A percentile compares a stretch with the other conserved stretches of the same genome.
These are phyloP conservation scores for Murina feae DNA, from an alignment of 2,113 vertebrate genomes.

Conservation along the genomic window DNA sequence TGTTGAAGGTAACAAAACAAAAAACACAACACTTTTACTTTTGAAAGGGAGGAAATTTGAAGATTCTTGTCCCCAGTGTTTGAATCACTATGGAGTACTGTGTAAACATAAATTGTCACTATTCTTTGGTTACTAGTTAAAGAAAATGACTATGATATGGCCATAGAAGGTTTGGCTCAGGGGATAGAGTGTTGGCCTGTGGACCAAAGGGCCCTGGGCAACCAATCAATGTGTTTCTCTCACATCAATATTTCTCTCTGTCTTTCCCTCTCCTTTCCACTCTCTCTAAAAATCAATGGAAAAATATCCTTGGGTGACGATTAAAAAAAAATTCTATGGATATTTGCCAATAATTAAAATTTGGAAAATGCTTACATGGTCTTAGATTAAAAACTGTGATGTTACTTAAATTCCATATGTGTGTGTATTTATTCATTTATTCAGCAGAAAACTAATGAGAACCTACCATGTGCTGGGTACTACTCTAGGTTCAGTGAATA, in stretches of 20 bases:
- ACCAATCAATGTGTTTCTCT: too few relatives aligned
- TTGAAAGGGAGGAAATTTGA: not conserved
- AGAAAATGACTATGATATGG: not conserved
- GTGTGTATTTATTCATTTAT: not conserved
- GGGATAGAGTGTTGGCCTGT: too few relatives aligned
- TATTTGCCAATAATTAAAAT: not conserved
- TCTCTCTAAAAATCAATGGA: too few relatives aligned
- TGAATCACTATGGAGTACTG: not conserved
- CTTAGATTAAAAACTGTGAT: not conserved
- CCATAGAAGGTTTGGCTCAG: too few relatives aligned
- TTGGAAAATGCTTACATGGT: not conserved
- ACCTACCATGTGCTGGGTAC: not conserved
- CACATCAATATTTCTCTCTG: too few relatives aligned
- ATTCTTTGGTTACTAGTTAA: not conserved
- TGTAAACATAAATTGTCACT: not conserved
- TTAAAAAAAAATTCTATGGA: not conserved
- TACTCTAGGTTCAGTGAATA: not conserved
- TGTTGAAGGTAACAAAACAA: not conserved
- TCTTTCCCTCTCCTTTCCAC: too few relatives aligned
- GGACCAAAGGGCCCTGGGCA: too few relatives aligned
- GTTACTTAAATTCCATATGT: not conserved
- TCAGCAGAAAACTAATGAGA: not conserved
- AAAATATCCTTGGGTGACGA: too few relatives aligned
- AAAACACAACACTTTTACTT: slow-evolving; percentile 20
- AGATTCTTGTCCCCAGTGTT: not conserved